Conservation (phyloP, 2,888 invertebrate species). For the Apamea crenata region DNA sequence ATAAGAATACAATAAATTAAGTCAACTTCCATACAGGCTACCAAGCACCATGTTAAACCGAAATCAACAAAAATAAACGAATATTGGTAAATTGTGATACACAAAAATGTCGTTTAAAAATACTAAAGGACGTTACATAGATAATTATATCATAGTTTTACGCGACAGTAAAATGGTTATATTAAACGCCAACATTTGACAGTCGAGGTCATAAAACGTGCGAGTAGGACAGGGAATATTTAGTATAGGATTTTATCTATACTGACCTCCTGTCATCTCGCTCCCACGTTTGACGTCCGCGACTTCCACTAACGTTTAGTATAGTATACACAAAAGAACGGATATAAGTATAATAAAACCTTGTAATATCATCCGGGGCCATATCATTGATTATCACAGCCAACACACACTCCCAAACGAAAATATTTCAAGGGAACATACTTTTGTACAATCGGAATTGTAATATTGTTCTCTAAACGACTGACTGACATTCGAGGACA, state of each 20-base stretch:
- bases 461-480: background rate
- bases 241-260: background rate
- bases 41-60: conserved; percentile 57
- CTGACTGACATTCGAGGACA: background rate
- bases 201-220: background rate
- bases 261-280: conserved; percentile 3
- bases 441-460: conserved; percentile 23
- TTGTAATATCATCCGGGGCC: conserved; percentile 64
- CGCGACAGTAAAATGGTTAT: conserved; percentile 1
- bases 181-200: background rate
- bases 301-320: background rate
- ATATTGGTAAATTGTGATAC: conserved; percentile 7
- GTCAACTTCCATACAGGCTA: conserved; percentile 34
- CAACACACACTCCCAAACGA: conserved; percentile 70
- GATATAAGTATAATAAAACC: conserved; percentile 47
- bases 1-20: conserved; percentile 21
- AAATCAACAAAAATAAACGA: conserved; percentile 20
- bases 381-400: conserved; percentile 70
- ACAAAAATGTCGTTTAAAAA: conserved; percentile 7
- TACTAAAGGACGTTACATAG: conserved; percentile 9
- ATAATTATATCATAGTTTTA: background rate
- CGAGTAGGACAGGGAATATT: background rate
- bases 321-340: conserved; percentile 28
- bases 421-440: conserved; percentile 36
- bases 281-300: conserved; percentile 1